Evolutionary conservation across 2,888 invertebrate species (phyloP).

Genomic region (Phymatocera aterrima): DNA sequence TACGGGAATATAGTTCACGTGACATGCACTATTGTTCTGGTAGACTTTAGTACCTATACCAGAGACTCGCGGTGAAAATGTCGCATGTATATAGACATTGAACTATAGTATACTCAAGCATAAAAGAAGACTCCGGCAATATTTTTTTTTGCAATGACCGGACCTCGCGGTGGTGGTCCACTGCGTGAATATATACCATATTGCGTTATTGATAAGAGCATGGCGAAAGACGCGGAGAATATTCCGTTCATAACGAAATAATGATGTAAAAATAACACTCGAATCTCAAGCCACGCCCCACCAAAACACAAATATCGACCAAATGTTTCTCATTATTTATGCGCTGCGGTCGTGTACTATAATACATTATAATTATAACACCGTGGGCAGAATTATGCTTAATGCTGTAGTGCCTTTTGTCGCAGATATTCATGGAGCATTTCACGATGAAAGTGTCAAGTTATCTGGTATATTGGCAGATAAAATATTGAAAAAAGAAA

Average conservation of each 20-base stretch:
- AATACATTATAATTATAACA: neutral
- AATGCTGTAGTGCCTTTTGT: neutral
- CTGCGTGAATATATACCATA: too few species aligned
- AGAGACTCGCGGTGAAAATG: too few species aligned
- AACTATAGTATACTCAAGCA: too few species aligned
- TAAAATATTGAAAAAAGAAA: constrained; percentile 53
- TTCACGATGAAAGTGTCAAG: neutral
- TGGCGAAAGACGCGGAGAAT: neutral
- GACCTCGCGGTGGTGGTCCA: too few species aligned
- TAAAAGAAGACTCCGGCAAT: too few species aligned
- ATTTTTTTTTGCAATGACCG: too few species aligned
- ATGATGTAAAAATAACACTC: neutral
- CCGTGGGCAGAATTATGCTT: neutral
- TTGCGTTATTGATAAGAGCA: too few species aligned
- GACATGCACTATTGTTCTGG: too few species aligned
- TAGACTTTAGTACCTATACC: too few species aligned
- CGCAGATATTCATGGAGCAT: neutral
- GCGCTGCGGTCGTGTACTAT: too few species aligned
- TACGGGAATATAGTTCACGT: too few species aligned
- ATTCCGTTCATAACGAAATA: neutral
- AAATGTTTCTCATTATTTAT: neutral
- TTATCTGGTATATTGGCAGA: constrained; percentile 50
- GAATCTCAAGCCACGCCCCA: neutral
- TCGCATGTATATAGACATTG: too few species aligned
- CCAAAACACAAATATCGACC: neutral